Conservation (phyloP, 1,140 invertebrate species). For the Heliconius eleuchia region DNA sequence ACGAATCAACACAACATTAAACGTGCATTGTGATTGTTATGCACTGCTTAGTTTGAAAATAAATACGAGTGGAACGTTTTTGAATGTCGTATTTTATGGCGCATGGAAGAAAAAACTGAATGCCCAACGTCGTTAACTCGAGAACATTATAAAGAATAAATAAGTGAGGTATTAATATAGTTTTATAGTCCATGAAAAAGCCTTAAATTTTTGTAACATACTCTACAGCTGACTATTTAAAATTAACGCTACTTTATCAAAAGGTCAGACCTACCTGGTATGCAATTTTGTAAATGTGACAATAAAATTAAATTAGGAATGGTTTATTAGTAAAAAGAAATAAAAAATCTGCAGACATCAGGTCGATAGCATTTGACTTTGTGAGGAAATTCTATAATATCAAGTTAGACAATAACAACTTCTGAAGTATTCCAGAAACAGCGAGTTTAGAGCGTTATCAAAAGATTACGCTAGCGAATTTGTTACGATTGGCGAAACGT, state of each 20-base stretch:
- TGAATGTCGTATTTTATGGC: constrained; percentile 74
- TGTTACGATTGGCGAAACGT: constrained; percentile 72
- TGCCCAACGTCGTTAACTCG: constrained; percentile 74
- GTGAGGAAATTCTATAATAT: neutral
- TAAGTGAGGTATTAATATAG: constrained; percentile 74
- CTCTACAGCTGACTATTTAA: neutral
- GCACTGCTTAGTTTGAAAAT: constrained; percentile 61
- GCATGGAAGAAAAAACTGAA: constrained; percentile 71
- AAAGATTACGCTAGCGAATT: constrained; percentile 70
- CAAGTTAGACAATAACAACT: neutral
- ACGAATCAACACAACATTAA: constrained; percentile 56
- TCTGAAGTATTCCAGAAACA: neutral
- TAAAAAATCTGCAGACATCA: neutral
- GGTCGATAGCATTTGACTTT: neutral
- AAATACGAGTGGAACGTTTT: constrained; percentile 60
- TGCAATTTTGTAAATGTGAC: neutral
- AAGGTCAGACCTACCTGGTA: too few relatives aligned
- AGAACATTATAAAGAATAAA: constrained; percentile 78
- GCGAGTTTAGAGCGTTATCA: constrained; percentile 51
- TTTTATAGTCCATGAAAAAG: constrained; percentile 75
- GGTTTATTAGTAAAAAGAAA: neutral
- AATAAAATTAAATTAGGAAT: neutral
- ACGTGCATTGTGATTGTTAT: constrained; percentile 54
- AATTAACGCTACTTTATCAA: neutral
- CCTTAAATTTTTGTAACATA: constrained; percentile 32